Evolutionary conservation across 2,113 vertebrate species (phyloP).

Genomic region (Turnix velox): DNA sequence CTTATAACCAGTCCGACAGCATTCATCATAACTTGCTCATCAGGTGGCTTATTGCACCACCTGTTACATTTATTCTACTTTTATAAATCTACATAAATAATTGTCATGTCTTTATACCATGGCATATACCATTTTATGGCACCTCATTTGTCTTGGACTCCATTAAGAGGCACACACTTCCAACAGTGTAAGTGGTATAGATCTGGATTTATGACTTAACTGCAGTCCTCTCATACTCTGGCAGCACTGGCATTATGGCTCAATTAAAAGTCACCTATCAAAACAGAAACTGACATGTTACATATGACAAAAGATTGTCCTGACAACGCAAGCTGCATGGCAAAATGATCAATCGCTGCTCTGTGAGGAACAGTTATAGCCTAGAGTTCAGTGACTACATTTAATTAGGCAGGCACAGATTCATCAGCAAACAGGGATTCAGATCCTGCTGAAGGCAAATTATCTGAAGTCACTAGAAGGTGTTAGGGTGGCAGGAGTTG

Average conservation of each 20-base stretch:
- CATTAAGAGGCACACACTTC: neutral
- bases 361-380: neutral
- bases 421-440: neutral
- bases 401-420: conserved; percentile 3
- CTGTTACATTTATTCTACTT: neutral
- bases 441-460: neutral
- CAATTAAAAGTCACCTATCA: conserved; percentile 30
- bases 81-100: neutral
- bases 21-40: neutral
- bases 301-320: conserved; percentile 1
- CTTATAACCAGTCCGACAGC: neutral
- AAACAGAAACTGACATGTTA: conserved; percentile 10
- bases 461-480: neutral
- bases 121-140: neutral
- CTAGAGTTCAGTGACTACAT: neutral
- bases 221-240: neutral
- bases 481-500: neutral
- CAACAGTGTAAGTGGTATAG: neutral
- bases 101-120: neutral
- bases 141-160: neutral
- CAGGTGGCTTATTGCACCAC: neutral
- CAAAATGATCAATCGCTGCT: neutral
- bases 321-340: neutral
- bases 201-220: conserved; percentile 2
- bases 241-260: neutral